Percentiles rank a stretch among this genome's conserved stretches.
Conservation (phyloP, 2,113 vertebrate genomes). For the Scytalopus superciliaris region DNA sequence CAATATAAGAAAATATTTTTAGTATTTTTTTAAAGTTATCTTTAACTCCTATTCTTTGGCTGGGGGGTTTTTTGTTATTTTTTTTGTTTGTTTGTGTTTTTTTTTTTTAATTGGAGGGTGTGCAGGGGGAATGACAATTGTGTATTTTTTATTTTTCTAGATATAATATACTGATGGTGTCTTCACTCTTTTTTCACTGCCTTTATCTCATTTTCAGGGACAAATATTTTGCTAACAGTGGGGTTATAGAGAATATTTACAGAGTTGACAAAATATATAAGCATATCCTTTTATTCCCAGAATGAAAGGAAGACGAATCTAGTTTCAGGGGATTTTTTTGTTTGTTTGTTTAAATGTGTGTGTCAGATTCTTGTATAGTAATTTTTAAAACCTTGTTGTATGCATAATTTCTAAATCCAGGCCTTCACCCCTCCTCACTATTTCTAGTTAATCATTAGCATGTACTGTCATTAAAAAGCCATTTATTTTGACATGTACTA, state of each 20-base stretch:
- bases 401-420: background rate
- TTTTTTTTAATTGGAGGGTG: rapidly evolving
- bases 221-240: background rate
- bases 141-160: background rate
- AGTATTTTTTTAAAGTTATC: rapidly evolving
- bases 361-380: background rate
- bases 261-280: background rate
- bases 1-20: background rate
- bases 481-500: background rate
- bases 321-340: background rate
- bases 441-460: background rate
- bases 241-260: background rate
- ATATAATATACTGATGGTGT: background rate
- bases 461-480: slow-evolving; percentile 10
- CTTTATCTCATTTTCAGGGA: background rate
- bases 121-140: background rate
- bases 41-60: background rate
- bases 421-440: background rate
- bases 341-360: rapidly evolving
- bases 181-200: rapidly evolving
- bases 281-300: background rate
- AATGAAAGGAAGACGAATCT: background rate
- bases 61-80: too few relatives aligned
- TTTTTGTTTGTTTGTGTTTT: background rate
- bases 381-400: background rate